Evolutionary conservation across 2,797 vertebrate genomes (phyloP), one percentile per base, ranked within the genome.

Genomic region (Macroramphosus scolopax): DNA sequence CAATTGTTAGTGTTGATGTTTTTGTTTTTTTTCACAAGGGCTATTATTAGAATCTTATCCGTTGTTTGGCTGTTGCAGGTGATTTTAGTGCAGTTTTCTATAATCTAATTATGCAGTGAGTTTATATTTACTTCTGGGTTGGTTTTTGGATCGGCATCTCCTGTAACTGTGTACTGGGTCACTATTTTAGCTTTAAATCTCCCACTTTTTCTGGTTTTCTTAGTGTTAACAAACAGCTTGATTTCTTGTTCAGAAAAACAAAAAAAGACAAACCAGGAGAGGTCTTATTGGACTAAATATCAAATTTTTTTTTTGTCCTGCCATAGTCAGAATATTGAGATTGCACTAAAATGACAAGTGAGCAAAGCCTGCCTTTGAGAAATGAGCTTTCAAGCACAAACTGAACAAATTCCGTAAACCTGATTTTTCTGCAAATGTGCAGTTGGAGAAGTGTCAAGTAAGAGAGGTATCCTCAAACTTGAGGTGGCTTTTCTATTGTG

Each of bases 381-480:
- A 4, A 36, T 17, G 12, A 17, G 2, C 20, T 22, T 22, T 3
- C 6, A 17, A 20, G 44, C 13, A 25, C 12, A 22, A 52, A 50
- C n/a, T 6, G n/a, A n/a, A n/a, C n/a, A n/a, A n/a, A 13, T 32
- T 13, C 31, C 7, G 13, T 33, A 0, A 9, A n/a, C 14, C 26
- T 47, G 17, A 5, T 29, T 32, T 24, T 45, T 14, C 32, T 45
- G 13, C 5, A 12, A 5, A 33, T 50, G 6, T 35, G 22, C 22
- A 32, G 15, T 45, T 26, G 29, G 50, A 4, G 7, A 63, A 46
- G 60, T 75, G 54, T 72, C 57, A 32, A 47, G 25, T 44, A 1
- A 0, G 29, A 17, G 12, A 48, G 0, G 36, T 76, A 77, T 78
- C 56, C 59, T 71, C 28, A 49, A 32, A 47, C 6, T 15, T 31